Conservation (phyloP, 2,888 invertebrate genomes). For the Ophion obscuratus region DNA sequence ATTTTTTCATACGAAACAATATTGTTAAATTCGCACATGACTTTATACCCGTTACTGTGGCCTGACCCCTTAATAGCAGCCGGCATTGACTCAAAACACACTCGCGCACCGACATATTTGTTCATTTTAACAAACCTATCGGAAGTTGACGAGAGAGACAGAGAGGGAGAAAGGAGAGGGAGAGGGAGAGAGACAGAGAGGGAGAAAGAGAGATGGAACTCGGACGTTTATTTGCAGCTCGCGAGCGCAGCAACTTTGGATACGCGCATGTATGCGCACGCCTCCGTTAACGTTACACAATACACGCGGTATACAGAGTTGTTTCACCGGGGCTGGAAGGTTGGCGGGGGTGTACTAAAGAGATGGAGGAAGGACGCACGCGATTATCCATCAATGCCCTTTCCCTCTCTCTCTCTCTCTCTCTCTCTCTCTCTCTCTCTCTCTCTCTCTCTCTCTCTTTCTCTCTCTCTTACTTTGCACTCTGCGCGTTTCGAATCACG, state of each 20-base stretch:
- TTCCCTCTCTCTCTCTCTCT: conserved; percentile 58
- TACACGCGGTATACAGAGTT: conserved; percentile 21
- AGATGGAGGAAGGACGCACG: conserved; percentile 59
- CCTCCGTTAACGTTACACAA: conserved; percentile 51
- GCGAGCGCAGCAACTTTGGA: conserved; percentile 35
- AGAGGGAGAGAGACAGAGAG: background rate
- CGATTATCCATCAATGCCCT: conserved; percentile 61
- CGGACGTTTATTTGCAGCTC: background rate
- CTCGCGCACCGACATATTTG: background rate
- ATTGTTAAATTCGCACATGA: no score
- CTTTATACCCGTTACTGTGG: no score
- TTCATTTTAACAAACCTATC: conserved; percentile 48
- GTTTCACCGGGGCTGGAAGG: background rate
- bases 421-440: conserved; percentile 5
- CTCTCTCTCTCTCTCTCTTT: conserved; percentile 44
- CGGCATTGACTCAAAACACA: no score
- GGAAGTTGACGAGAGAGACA: conserved; percentile 39
- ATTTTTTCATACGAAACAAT: no score
- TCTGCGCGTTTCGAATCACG: conserved; percentile 68
- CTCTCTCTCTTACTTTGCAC: conserved; percentile 59
- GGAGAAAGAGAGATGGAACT: background rate
- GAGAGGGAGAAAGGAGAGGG: no score
- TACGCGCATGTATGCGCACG: conserved; percentile 4
- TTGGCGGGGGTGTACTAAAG: conserved; percentile 46
- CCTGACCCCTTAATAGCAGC: no score